These are phyloP conservation scores for Psylliodes chrysocephalus DNA, from an alignment of 2,888 invertebrate genomes.

Conservation along the genomic window DNA sequence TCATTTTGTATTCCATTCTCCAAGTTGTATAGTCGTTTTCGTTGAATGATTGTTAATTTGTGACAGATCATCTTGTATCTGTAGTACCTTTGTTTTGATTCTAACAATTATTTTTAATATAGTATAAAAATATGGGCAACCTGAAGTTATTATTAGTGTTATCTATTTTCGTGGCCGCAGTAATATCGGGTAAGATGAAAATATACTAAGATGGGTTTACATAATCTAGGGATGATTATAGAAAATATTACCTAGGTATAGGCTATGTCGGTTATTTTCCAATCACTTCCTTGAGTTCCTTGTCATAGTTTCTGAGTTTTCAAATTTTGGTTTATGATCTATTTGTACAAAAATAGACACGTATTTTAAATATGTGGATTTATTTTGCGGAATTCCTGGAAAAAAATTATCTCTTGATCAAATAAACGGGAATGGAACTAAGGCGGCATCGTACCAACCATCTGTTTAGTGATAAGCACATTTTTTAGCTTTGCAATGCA, in stretches of 20 bases:
- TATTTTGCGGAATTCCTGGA: too few relatives aligned
- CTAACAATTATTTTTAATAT: neutral
- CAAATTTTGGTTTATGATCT: too few relatives aligned
- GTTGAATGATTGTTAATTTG: conserved; percentile 4
- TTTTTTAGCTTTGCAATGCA: too few relatives aligned
- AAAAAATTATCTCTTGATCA: too few relatives aligned
- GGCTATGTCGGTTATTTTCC: neutral
- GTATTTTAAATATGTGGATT: too few relatives aligned
- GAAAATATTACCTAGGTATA: too few relatives aligned
- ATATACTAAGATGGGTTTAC: neutral
- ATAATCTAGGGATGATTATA: neutral
- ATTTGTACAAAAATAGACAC: too few relatives aligned
- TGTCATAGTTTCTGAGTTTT: neutral
- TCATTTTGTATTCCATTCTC: neutral
- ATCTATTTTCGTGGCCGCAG: neutral
- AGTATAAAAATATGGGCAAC: conserved; percentile 10
- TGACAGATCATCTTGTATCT: conserved; percentile 27
- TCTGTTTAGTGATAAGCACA: too few relatives aligned
- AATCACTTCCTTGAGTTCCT: neutral
- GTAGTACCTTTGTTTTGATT: conserved; percentile 16
- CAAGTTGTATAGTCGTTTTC: too few relatives aligned
- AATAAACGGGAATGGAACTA: too few relatives aligned
- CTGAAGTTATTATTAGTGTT: conserved; percentile 22
- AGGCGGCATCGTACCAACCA: too few relatives aligned
- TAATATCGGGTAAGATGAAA: conserved; percentile 14